Evolutionary conservation across 2,797 vertebrate genomes (phyloP), one percentile per base, ranked within the genome.

Genomic region (Bucorvus abyssinicus): DNA sequence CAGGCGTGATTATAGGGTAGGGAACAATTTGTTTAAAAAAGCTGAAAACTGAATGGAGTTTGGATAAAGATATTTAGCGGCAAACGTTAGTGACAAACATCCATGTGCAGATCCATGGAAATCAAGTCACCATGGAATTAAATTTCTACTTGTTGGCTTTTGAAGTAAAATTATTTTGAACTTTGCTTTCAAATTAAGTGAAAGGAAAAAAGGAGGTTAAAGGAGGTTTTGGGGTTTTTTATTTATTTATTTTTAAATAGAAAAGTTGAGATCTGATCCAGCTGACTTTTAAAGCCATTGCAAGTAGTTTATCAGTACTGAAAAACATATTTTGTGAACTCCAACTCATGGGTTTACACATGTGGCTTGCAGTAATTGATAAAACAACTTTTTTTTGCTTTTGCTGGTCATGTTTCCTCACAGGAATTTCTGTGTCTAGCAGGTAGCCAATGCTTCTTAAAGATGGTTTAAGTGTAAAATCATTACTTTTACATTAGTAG

Each of bases 21-120:
- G 29, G 44, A 89, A 90, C 3, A 84, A 87, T 69, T 84, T 63
- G 80, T 89, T 90, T 30, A 69, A 91, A 90, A 90, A 95, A 86
- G 19, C 36, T 52, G 32, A 69, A 94, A 94, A 69, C 53, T 76
- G 67, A 94, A 79, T 60, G 8, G 59, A 56, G 18, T 92, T 92
- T 79, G 38, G 47, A 65, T 79, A 91, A 94, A 94, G 76, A 84
- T 82, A 91, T 92, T 95, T 88, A 86, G 55, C 40, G 87, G 36
- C 55, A 93, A 95, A 91, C 23, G 70, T 87, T 80, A 77, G 19
- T 64, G 49, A 81, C 36, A 90, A 84, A 76, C 21, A 52, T 12
- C 78, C 75, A 36, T 23, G 30, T 50, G 30, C 45, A 88, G 34
- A 93, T 67, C 36, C 49, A 52, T 82, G 34, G 16, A 94, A 93